Base-by-base conservation (phyloP, 2,797 vertebrate genomes). In the Hyperoplus immaculatus region DNA sequence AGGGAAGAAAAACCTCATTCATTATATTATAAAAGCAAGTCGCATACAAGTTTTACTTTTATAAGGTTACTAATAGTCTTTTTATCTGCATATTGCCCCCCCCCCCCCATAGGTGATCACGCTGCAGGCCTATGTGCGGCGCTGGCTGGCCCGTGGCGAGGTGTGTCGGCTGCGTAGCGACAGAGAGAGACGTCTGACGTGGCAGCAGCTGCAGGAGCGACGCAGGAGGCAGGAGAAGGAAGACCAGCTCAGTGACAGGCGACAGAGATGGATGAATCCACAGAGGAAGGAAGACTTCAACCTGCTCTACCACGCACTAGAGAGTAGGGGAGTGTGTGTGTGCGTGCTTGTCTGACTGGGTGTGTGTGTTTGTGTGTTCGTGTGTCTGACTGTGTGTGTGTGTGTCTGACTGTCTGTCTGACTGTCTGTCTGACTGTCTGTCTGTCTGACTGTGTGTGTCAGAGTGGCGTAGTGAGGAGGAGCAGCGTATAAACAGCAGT, bases 381-480 rank as follows among this genome's bases (percentile, higher is more conserved):
- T 21, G 21, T n/a, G n/a, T n/a, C n/a, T n/a, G n/a, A 2, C 21
- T 21, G 21, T 21, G 1, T 21, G 21, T 21, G 1, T 21, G 21
- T 2, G 1, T 21, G 21, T 21, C 21, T 21, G 21, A 21, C 21
- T 69, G 29, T 29, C 29, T 29, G 29, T 29, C 29, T 29, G 29
- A 3, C 29, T 29, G 21, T 2, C 21, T 21, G 21, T 21, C 21
- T 21, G 21, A 2, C 6, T 49, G 43, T 45, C 11, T 46, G 16
- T 1, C 5, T 21, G 1, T 8, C 6, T 0, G 13, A 53, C 39
- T 69, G 51, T 80, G 39, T 76, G 62, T 69, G 45, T 62, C 91
- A 99, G 98, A 93, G 51, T 99, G 98, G 98, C 89, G 90, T 71
- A 67, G 74, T 42, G 96, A 97, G 77, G 95, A 98, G 90, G 75